Percentiles rank a stretch among this genome's conserved stretches.
phyloP scores from a whole-genome alignment of 2,888 invertebrate species.

The Drosophila melanosoma region DNA sequence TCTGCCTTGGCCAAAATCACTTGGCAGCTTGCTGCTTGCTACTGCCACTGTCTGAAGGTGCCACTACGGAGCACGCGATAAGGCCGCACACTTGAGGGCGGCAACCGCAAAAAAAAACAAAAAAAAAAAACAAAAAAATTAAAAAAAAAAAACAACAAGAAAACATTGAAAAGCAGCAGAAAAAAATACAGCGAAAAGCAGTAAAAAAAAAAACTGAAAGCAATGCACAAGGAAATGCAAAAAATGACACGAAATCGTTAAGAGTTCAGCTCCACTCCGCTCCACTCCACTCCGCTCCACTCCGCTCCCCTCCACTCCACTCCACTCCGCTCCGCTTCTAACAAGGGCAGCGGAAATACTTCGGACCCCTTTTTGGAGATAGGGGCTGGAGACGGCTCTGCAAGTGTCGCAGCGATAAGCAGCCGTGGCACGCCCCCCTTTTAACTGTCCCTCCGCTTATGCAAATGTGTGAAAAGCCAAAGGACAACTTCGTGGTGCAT shows the following conservation, averaged over 20 bases:
- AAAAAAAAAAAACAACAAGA: conserved; percentile 11
- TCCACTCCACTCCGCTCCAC: background rate
- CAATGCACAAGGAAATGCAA: conserved; percentile 76
- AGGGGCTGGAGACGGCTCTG: conserved; percentile 6
- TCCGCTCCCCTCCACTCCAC: background rate
- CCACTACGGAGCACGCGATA: conserved; percentile 75
- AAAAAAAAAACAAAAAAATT: conserved; percentile 33
- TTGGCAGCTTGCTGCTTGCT: conserved; percentile 39
- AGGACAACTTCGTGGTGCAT: conserved; percentile 56
- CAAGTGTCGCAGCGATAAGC: conserved; percentile 66
- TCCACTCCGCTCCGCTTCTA: conserved; percentile 36
- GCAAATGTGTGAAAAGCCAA: conserved; percentile 75
- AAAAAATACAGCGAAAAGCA: conserved; percentile 16
- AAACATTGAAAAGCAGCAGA: background rate
- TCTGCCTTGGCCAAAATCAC: conserved; percentile 60
- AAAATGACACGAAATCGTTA: conserved; percentile 80
- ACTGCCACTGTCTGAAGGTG: conserved; percentile 65
- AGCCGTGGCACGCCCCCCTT: conserved; percentile 51
- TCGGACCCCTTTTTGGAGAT: conserved; percentile 28
- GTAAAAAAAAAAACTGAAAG: conserved; percentile 60
- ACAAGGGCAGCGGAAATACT: conserved; percentile 78
- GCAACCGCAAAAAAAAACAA: conserved; percentile 50
- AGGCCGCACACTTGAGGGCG: conserved; percentile 66
- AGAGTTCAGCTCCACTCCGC: conserved; percentile 45
- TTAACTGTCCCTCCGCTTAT: conserved; percentile 44